Evolutionary conservation across 2,113 vertebrate species (phyloP).

Genomic region (Phalacrocorax carbo): DNA sequence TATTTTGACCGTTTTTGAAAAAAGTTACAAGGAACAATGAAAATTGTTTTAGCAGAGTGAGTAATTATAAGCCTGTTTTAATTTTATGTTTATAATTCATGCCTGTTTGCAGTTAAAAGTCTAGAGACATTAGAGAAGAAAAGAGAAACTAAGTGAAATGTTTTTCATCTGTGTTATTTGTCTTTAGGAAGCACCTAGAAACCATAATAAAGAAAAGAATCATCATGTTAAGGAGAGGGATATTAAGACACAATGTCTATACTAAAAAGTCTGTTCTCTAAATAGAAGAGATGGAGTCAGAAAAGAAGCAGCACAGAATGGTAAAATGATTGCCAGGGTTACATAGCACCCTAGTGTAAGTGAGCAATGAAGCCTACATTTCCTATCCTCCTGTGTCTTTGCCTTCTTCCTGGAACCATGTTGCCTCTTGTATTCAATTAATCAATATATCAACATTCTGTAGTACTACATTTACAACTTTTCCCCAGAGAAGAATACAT

Average conservation of each 20-base stretch:
- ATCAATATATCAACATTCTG: not conserved
- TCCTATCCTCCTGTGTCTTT: not conserved
- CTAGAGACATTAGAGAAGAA: not conserved
- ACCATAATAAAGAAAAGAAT: not conserved
- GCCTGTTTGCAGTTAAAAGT: not conserved
- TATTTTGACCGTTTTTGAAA: not conserved
- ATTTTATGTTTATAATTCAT: not conserved
- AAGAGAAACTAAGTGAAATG: not conserved
- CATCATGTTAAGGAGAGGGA: not conserved
- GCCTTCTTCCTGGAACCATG: not conserved
- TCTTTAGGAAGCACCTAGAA: not conserved
- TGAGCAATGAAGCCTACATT: not conserved
- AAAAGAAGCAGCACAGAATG: not conserved
- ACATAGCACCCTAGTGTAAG: not conserved
- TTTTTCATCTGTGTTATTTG: not conserved
- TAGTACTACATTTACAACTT: not conserved
- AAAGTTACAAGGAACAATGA: not conserved
- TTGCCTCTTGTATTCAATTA: not conserved
- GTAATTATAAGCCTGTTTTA: not conserved
- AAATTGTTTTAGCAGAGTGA: not conserved
- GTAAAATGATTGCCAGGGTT: not conserved
- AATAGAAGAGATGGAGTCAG: not conserved
- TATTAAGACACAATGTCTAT: not conserved
- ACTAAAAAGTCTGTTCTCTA: not conserved
- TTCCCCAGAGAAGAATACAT: not conserved